Evolutionary conservation across 2,113 vertebrate species (phyloP).

Genomic region (Neogale vison): DNA sequence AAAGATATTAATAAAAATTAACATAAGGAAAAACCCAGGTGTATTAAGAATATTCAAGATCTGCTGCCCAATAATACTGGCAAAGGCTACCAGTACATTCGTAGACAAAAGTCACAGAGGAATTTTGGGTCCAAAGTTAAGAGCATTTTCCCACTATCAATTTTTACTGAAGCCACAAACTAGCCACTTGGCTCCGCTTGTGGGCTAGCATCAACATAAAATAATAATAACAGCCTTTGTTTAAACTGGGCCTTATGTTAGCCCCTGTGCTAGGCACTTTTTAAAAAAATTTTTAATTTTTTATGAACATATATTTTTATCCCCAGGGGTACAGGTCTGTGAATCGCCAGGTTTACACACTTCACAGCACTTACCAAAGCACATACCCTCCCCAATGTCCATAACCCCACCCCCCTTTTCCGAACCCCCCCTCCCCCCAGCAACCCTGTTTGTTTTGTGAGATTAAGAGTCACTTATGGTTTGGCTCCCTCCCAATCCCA

Average conservation of each 20-base stretch:
- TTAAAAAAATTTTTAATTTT: too few species aligned
- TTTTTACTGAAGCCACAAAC: neutral
- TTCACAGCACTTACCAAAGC: too few species aligned
- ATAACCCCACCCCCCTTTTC: too few species aligned
- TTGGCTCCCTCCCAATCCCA: too few species aligned
- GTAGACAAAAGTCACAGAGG: neutral
- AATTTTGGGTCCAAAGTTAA: neutral
- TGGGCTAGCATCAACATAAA: neutral
- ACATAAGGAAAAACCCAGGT: neutral
- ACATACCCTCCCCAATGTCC: too few species aligned
- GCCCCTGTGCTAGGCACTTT: neutral
- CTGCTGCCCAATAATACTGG: neutral
- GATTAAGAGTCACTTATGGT: too few species aligned
- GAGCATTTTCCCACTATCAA: neutral
- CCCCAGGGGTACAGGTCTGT: too few species aligned
- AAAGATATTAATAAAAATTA: neutral
- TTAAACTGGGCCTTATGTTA: neutral
- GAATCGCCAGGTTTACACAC: too few species aligned
- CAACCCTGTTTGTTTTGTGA: too few species aligned
- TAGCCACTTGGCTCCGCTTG: neutral
- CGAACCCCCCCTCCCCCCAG: too few species aligned
- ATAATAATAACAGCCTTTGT: neutral
- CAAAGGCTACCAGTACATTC: neutral
- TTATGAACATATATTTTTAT: too few species aligned
- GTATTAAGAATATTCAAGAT: neutral